phyloP scores from a whole-genome alignment of 2,797 vertebrate species.

The Molossus alvarezi region DNA sequence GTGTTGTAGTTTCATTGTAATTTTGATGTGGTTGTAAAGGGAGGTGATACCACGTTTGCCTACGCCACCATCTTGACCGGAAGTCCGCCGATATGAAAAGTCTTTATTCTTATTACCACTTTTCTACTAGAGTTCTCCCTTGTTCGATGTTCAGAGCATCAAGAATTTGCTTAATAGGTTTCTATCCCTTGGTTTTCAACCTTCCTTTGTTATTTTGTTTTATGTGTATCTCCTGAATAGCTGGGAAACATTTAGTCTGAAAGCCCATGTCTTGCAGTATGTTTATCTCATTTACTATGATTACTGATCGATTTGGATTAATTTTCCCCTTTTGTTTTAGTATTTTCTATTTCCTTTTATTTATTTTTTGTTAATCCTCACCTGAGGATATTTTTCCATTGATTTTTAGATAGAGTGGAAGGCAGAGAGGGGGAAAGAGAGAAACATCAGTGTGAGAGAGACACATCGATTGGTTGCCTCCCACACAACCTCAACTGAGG shows the following conservation, averaged over 20 bases:
- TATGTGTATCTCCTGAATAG: neutral
- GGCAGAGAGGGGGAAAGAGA: no score
- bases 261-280: neutral
- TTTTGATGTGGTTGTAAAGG: no score
- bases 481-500: no score
- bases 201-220: neutral
- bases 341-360: neutral
- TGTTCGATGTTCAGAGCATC: neutral
- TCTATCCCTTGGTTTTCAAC: neutral
- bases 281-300: constrained; percentile 23
- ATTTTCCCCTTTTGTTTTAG: neutral
- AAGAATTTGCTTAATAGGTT: neutral
- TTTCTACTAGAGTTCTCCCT: neutral
- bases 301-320: neutral
- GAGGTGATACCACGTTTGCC: no score
- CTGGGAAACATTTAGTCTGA: neutral
- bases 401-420: no score
- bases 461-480: no score
- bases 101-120: neutral
- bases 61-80: no score
- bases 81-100: neutral
- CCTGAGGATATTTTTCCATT: no score
- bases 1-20: no score
- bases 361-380: neutral
- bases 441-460: no score